Evolutionary conservation across 1,140 invertebrate species (phyloP).

Genomic region (Neodiprion lecontei): DNA sequence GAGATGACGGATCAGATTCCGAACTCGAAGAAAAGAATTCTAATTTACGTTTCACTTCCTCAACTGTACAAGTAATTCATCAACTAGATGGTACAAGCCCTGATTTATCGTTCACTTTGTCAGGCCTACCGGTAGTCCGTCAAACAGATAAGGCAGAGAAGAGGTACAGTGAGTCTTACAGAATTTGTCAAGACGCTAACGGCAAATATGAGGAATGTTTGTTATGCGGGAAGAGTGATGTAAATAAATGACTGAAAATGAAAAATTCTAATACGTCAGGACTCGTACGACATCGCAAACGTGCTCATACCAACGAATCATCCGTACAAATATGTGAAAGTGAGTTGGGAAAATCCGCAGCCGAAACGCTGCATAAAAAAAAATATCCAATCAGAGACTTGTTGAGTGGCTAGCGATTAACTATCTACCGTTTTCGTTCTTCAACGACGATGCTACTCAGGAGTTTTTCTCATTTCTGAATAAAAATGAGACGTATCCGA

Average conservation of each 20-base stretch:
- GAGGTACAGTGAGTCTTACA: too few species aligned
- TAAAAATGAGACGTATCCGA: slow-evolving; percentile 11
- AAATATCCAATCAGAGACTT: slow-evolving; percentile 13
- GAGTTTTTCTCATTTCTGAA: slow-evolving; percentile 21
- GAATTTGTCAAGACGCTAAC: too few species aligned
- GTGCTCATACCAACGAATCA: slow-evolving; percentile 3
- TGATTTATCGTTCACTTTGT: too few species aligned
- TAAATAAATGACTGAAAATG: neutral
- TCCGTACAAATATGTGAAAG: neutral
- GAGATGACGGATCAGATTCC: too few species aligned
- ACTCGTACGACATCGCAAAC: slow-evolving; percentile 10
- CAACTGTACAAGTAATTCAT: too few species aligned
- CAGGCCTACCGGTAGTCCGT: too few species aligned
- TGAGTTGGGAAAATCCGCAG: neutral
- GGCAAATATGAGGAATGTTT: too few species aligned
- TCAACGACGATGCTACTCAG: slow-evolving; percentile 22
- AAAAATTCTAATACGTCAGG: slow-evolving; percentile 16
- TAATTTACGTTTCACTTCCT: too few species aligned
- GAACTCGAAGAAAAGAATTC: too few species aligned
- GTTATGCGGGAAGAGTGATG: too few species aligned
- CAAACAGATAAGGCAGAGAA: too few species aligned
- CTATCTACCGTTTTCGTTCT: slow-evolving; percentile 27
- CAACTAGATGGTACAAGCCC: too few species aligned
- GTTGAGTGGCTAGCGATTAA: slow-evolving; percentile 23
- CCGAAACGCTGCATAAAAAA: neutral